A percentile compares a stretch with the other conserved stretches of the same genome.
These are phyloP conservation scores for Rhaphigaster nebulosa DNA, from an alignment of 2,888 invertebrate species.

Conservation along the genomic window DNA sequence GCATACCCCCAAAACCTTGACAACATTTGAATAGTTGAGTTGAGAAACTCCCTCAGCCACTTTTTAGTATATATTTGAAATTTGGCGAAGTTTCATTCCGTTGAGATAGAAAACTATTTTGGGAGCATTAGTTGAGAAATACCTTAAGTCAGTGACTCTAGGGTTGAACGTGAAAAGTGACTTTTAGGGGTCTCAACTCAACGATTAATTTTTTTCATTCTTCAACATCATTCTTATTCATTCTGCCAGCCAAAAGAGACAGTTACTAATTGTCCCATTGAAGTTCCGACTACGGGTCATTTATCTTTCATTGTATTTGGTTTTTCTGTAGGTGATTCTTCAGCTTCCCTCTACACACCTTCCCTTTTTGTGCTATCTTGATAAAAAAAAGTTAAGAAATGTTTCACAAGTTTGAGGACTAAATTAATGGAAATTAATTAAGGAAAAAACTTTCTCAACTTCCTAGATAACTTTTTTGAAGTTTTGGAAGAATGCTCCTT, in stretches of 20 bases:
- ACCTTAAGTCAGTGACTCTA: too few species aligned
- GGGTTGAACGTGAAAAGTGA: too few species aligned
- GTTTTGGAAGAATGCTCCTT: background rate
- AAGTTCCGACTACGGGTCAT: background rate
- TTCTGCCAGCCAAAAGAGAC: background rate
- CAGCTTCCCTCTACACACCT: background rate
- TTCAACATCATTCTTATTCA: background rate
- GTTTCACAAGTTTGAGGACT: background rate
- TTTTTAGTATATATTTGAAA: too few species aligned
- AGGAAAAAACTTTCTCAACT: background rate
- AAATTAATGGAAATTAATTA: background rate
- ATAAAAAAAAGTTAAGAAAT: background rate
- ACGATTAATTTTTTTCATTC: too few species aligned
- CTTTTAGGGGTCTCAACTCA: too few species aligned
- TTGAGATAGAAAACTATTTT: too few species aligned
- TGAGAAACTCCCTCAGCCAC: too few species aligned
- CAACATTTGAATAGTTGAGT: too few species aligned
- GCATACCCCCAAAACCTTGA: too few species aligned
- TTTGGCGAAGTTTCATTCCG: too few species aligned
- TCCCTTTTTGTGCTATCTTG: background rate
- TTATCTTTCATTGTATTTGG: slow-evolving; percentile 16
- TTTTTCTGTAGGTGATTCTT: background rate
- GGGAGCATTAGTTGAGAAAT: too few species aligned
- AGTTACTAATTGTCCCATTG: background rate
- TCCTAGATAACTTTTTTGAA: background rate